Percentiles rank a stretch among this genome's conserved stretches.
These are phyloP conservation scores for Gonatopus flavifemur DNA, from an alignment of 1,140 invertebrate species.

Conservation along the genomic window DNA sequence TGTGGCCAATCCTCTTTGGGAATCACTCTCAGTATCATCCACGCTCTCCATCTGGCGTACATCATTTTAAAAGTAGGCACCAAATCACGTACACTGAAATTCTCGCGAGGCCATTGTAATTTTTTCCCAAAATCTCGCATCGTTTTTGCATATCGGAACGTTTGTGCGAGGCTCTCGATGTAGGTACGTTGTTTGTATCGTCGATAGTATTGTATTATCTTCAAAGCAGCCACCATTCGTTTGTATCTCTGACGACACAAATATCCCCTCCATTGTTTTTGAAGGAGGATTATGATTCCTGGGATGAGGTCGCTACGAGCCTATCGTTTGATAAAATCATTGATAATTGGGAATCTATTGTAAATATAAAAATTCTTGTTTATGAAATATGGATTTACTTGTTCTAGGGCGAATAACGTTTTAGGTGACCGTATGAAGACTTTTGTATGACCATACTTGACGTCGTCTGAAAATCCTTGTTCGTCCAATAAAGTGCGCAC, in stretches of 20 bases:
- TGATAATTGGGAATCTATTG: too few relatives aligned
- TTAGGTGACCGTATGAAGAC: slow-evolving; percentile 90
- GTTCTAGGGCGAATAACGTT: slow-evolving; percentile 87
- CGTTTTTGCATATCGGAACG: slow-evolving; percentile 64
- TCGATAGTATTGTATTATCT: slow-evolving; percentile 83
- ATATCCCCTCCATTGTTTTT: slow-evolving; percentile 90
- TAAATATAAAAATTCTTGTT: not conserved
- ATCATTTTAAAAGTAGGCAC: slow-evolving; percentile 65
- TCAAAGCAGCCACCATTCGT: slow-evolving; percentile 80
- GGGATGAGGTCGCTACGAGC: slow-evolving; percentile 81
- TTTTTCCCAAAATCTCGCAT: slow-evolving; percentile 77
- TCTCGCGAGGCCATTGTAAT: slow-evolving; percentile 79
- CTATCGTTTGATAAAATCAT: slow-evolving; percentile 35
- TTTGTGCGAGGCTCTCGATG: slow-evolving; percentile 67
- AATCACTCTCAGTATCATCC: slow-evolving; percentile 80
- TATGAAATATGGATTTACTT: slow-evolving; percentile 45
- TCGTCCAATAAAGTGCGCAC: slow-evolving; percentile 81
- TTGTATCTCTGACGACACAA: slow-evolving; percentile 78
- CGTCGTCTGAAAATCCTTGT: slow-evolving; percentile 77
- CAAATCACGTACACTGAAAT: slow-evolving; percentile 65
- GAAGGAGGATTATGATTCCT: slow-evolving; percentile 85
- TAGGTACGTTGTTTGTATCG: slow-evolving; percentile 83
- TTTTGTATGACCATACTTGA: slow-evolving; percentile 93
- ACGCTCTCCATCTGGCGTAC: slow-evolving; percentile 81
- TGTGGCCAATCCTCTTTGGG: slow-evolving; percentile 85